These are phyloP conservation scores for Saxidomus purpurata DNA, from an alignment of 1,140 invertebrate genomes.

Conservation along the genomic window DNA sequence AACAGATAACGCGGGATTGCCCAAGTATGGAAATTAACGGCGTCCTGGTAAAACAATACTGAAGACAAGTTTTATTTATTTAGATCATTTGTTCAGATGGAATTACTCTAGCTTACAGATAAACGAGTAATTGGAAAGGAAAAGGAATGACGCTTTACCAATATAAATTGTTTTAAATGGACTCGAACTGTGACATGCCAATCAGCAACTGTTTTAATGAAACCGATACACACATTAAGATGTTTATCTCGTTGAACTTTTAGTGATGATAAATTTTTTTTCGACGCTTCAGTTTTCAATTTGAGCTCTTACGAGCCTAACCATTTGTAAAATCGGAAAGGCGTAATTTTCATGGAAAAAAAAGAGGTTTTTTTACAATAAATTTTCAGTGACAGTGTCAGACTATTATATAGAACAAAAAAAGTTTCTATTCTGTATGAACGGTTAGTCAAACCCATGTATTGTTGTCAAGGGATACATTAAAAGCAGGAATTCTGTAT, in stretches of 20 bases:
- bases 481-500: too few species aligned
- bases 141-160: background rate
- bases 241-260: background rate
- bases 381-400: too few species aligned
- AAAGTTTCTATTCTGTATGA: too few species aligned
- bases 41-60: conserved; percentile 9
- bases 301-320: background rate
- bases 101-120: conserved; percentile 16
- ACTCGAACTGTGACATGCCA: background rate
- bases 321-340: background rate
- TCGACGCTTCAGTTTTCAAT: background rate
- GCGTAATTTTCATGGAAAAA: background rate
- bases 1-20: background rate
- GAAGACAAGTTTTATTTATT: conserved; percentile 41
- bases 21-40: conserved; percentile 35
- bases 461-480: too few species aligned
- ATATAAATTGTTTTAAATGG: conserved; percentile 10
- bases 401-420: too few species aligned
- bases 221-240: background rate
- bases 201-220: conserved; percentile 21
- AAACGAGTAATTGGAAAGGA: conserved; percentile 29
- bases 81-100: conserved; percentile 25
- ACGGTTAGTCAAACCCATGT: too few species aligned
- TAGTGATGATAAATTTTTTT: background rate
- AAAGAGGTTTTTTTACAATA: background rate